These are phyloP conservation scores for Macrobrachium nipponense DNA, from an alignment of 1,140 invertebrate species.

Conservation along the genomic window DNA sequence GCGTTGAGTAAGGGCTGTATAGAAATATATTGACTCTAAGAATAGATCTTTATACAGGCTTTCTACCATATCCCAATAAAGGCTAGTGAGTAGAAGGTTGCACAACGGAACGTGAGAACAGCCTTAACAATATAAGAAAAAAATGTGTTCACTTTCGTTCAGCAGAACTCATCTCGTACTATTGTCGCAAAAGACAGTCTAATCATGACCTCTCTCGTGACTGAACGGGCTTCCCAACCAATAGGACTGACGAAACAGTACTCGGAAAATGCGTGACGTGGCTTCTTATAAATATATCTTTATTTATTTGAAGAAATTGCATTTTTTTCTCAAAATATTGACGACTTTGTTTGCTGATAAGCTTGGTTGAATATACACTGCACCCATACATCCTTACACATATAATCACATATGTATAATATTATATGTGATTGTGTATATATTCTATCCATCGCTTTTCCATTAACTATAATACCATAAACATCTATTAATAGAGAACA, in stretches of 20 bases:
- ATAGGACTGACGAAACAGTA: constrained; percentile 13
- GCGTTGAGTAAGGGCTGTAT: no score
- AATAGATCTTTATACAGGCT: no score
- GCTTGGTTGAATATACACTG: background rate
- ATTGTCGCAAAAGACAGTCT: no score
- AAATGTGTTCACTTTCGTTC: no score
- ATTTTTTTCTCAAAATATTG: background rate
- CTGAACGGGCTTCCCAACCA: background rate
- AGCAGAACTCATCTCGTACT: no score
- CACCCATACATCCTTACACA: background rate
- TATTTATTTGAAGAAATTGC: background rate
- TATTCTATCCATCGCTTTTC: background rate
- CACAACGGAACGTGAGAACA: no score
- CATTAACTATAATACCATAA: background rate
- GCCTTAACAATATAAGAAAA: no score
- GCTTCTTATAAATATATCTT: background rate
- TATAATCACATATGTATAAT: background rate
- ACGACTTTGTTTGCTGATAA: background rate
- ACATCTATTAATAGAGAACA: constrained; percentile 5
- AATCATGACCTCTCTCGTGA: background rate
- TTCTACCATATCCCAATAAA: no score
- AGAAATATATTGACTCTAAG: no score
- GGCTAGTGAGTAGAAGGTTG: no score
- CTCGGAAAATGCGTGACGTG: constrained; percentile 27
- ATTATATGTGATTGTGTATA: no score